Evolutionary conservation across 2,888 invertebrate genomes (phyloP).

Genomic region (Atrina japonica): DNA sequence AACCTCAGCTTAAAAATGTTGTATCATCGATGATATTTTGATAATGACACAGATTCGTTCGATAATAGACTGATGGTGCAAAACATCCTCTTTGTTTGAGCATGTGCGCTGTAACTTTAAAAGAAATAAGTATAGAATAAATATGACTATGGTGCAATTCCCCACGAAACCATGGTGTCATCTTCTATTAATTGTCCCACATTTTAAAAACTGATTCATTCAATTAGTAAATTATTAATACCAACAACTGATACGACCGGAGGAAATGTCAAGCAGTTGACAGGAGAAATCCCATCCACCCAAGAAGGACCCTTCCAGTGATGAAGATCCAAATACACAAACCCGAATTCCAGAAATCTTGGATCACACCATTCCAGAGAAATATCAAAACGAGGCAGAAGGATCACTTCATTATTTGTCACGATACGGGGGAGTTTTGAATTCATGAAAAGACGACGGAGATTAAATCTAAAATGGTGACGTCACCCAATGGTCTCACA

Average conservation of each 20-base stretch:
- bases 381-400: constrained; percentile 4
- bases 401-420: constrained; percentile 5
- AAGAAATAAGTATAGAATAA: too few species aligned
- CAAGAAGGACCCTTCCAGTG: constrained; percentile 12
- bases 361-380: constrained; percentile 12
- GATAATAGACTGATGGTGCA: too few species aligned
- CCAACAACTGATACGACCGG: constrained; percentile 8
- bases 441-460: constrained; percentile 8
- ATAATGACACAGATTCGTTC: too few species aligned
- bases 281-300: constrained; percentile 6
- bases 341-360: constrained; percentile 10
- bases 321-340: constrained; percentile 10
- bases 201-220: too few species aligned
- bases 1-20: too few species aligned
- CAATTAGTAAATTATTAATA: too few species aligned
- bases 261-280: constrained; percentile 3
- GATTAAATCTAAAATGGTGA: constrained; percentile 11
- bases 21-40: too few species aligned
- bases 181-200: too few species aligned
- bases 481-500: constrained; percentile 8
- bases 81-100: too few species aligned
- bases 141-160: too few species aligned
- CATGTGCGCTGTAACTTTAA: too few species aligned
- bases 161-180: too few species aligned
- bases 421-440: constrained; percentile 6